phyloP scores from a whole-genome alignment of 92 coral and sea anemone species.

The Meandrina meandrites region DNA sequence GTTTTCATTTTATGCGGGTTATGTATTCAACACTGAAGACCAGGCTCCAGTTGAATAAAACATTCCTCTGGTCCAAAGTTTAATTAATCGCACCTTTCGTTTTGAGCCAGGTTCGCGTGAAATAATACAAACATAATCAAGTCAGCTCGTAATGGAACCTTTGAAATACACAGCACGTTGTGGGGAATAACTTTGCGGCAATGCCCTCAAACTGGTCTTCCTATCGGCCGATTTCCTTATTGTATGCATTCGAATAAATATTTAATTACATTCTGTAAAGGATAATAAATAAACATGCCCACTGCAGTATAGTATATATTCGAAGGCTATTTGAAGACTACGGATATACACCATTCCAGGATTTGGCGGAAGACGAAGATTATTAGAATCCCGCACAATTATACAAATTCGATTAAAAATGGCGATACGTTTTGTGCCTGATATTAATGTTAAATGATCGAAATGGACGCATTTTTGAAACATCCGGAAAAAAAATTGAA shows the following conservation, averaged over 20 bases:
- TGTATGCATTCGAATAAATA: conserved; percentile 36
- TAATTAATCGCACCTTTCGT: conserved; percentile 18
- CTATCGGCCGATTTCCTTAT: conserved; percentile 19
- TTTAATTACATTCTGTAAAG: conserved; percentile 44
- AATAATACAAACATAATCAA: conserved; percentile 19
- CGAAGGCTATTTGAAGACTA: not conserved
- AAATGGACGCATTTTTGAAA: not conserved
- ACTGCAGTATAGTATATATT: conserved; percentile 3
- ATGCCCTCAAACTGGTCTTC: conserved; percentile 37
- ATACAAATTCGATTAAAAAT: not conserved
- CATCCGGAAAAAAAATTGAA: not conserved
- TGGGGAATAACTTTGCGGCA: conserved; percentile 33
- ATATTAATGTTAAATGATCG: conserved; percentile 9
- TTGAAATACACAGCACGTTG: conserved; percentile 9
- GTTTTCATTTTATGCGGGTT: conserved; percentile 12
- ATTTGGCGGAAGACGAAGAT: not conserved
- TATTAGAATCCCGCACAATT: not conserved
- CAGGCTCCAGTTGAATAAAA: not conserved
- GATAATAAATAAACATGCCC: conserved; percentile 39
- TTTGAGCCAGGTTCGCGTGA: not conserved
- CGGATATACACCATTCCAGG: too few species aligned
- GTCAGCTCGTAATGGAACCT: conserved; percentile 20
- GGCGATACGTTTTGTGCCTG: not conserved
- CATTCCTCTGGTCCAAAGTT: conserved; percentile 5
- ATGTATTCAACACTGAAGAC: not conserved